phyloP scores from a whole-genome alignment of 2,113 vertebrate species.

The Cyprinodon tularosa region DNA sequence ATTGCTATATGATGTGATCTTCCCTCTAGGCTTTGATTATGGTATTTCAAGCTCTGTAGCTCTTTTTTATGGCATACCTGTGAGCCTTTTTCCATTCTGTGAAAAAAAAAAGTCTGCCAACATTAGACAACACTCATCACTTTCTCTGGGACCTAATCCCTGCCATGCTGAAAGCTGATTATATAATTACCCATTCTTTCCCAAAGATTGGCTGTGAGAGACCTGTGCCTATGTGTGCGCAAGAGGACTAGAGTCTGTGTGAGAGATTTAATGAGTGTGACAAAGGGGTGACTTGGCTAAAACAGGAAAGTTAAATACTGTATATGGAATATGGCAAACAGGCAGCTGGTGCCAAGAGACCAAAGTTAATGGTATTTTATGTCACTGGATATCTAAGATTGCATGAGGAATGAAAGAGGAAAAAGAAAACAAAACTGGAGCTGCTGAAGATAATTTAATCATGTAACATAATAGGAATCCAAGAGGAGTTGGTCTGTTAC shows the following conservation, averaged over 20 bases:
- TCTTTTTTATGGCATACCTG: constrained; percentile 26
- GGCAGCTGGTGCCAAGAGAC: constrained; percentile 42
- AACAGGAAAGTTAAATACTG: constrained; percentile 52
- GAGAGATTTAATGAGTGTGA: constrained; percentile 1
- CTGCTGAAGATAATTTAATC: constrained; percentile 63
- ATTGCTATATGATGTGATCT: not conserved
- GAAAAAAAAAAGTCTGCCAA: constrained; percentile 58
- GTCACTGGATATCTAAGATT: constrained; percentile 51
- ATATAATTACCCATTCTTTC: constrained; percentile 74
- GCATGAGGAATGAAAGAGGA: constrained; percentile 37
- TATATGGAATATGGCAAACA: constrained; percentile 50
- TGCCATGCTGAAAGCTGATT: constrained; percentile 67
- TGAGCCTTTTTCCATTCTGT: constrained; percentile 47
- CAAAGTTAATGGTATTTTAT: constrained; percentile 65
- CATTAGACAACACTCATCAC: constrained; percentile 53
- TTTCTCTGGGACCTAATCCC: constrained; percentile 61
- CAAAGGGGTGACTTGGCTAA: constrained; percentile 24
- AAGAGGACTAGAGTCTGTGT: constrained; percentile 10
- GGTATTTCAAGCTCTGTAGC: constrained; percentile 6
- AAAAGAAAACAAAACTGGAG: constrained; percentile 62
- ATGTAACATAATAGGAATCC: constrained; percentile 67
- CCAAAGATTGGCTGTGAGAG: constrained; percentile 52
- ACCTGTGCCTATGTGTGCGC: constrained; percentile 27
- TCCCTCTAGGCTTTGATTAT: not conserved
- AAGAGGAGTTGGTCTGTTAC: constrained; percentile 58